Evolutionary conservation across 2,888 invertebrate genomes (phyloP).

Genomic region (Eudemis profundana): DNA sequence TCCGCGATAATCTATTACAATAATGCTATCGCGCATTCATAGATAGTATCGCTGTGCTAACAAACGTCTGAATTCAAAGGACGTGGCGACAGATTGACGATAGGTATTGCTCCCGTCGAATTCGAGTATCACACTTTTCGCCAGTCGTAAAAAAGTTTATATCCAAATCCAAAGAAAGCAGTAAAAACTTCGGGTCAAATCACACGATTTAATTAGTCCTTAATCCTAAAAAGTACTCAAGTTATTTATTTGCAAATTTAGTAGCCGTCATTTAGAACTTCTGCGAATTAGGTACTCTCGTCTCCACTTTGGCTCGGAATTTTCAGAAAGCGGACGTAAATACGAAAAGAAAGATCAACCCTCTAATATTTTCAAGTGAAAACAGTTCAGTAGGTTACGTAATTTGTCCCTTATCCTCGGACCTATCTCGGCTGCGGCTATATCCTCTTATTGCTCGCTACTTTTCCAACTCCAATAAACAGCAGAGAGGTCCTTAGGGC

Average conservation of each 20-base stretch:
- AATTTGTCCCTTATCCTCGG: constrained; percentile 59
- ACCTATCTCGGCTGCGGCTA: constrained; percentile 59
- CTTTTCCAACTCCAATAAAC: constrained; percentile 44
- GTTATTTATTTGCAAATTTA: no score
- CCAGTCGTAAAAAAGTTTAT: constrained; percentile 44
- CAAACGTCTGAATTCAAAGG: constrained; percentile 38
- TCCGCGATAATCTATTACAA: constrained; percentile 39
- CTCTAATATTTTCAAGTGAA: constrained; percentile 7
- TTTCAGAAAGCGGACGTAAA: background rate
- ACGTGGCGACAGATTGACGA: background rate
- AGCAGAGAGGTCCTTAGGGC: constrained; percentile 36
- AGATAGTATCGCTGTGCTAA: constrained; percentile 28
- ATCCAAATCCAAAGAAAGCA: constrained; percentile 53
- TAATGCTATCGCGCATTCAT: constrained; percentile 20
- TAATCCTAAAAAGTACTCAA: no score
- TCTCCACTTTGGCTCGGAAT: background rate
- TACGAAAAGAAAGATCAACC: constrained; percentile 4
- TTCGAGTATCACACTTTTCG: constrained; percentile 7
- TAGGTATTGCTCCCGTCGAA: constrained; percentile 6
- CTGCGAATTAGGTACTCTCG: background rate
- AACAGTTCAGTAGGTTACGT: constrained; percentile 40
- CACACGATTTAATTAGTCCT: background rate
- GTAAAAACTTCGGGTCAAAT: constrained; percentile 55
- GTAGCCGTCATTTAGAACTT: no score
- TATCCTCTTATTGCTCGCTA: constrained; percentile 47